These are phyloP conservation scores for Poecilia picta DNA, from an alignment of 2,797 vertebrate species.

Conservation along the genomic window DNA sequence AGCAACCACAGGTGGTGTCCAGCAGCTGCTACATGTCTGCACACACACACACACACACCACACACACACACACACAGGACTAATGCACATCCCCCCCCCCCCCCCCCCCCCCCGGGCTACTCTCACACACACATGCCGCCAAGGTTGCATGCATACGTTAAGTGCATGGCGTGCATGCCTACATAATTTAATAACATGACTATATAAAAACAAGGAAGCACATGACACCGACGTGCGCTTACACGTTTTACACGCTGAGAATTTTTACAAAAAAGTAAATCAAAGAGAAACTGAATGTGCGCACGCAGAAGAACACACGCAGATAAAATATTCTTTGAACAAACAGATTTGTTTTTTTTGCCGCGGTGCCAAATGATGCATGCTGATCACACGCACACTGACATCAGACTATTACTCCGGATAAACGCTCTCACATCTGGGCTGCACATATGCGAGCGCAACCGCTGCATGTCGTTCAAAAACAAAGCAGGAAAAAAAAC, in stretches of 20 bases:
- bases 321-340: conserved; percentile 21
- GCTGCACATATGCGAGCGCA: conserved; percentile 50
- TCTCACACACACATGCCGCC: conserved; percentile 36
- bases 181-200: conserved; percentile 42
- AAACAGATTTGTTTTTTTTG: conserved; percentile 37
- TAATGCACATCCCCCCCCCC: conserved; percentile 53
- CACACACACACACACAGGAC: conserved; percentile 46
- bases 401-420: conserved; percentile 44
- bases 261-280: not conserved
- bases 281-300: not conserved
- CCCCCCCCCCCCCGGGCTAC: too few relatives aligned
- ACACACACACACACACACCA: conserved; percentile 36
- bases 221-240: conserved; percentile 23
- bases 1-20: conserved; percentile 73
- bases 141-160: conserved; percentile 24
- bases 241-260: not conserved
- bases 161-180: conserved; percentile 27
- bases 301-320: conserved; percentile 2
- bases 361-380: conserved; percentile 34
- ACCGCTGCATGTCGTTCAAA: conserved; percentile 46
- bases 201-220: conserved; percentile 35
- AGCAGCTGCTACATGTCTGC: conserved; percentile 73
- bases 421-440: conserved; percentile 56
- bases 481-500: conserved; percentile 21
- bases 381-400: conserved; percentile 28